A percentile compares a stretch with the other conserved stretches of the same genome.
phyloP scores from a whole-genome alignment of 2,888 invertebrate species.

The Noctua janthina region DNA sequence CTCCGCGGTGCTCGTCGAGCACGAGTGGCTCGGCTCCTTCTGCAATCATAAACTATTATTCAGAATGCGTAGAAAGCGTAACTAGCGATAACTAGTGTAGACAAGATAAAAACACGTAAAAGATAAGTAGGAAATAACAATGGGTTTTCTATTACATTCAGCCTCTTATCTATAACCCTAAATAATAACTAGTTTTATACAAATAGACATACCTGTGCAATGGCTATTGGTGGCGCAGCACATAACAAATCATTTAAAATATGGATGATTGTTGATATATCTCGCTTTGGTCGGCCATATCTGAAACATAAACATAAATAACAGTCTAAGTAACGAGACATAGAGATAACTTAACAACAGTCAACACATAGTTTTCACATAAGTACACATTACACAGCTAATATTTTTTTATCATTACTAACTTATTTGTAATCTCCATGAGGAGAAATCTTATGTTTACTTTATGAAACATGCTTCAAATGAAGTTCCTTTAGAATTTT shows the following conservation, averaged over 20 bases:
- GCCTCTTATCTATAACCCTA: slow-evolving; percentile 26
- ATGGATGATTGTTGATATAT: slow-evolving; percentile 98
- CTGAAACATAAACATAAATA: slow-evolving; percentile 77
- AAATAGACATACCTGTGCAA: slow-evolving; percentile 85
- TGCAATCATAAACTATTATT: slow-evolving; percentile 71
- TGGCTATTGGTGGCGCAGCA: slow-evolving; percentile 93
- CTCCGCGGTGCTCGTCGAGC: slow-evolving; percentile 71
- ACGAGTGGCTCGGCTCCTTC: slow-evolving; percentile 84
- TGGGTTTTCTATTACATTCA: slow-evolving; percentile 26
- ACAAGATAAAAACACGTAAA: slow-evolving; percentile 37
- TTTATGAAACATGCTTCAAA: slow-evolving; percentile 41
- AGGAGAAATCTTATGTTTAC: slow-evolving; percentile 45
- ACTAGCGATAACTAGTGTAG: slow-evolving; percentile 40
- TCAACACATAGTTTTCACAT: slow-evolving; percentile 43
- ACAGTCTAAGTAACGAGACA: slow-evolving; percentile 44
- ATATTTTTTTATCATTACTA: slow-evolving; percentile 33
- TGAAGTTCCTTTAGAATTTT: slow-evolving; percentile 19
- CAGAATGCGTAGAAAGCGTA: slow-evolving; percentile 35
- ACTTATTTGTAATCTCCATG: slow-evolving; percentile 36
- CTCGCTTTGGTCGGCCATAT: slow-evolving; percentile 97
- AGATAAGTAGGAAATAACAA: slow-evolving; percentile 41
- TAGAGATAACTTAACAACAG: slow-evolving; percentile 45
- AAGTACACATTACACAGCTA: slow-evolving; percentile 32
- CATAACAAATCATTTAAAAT: slow-evolving; percentile 98
- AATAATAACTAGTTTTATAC: slow-evolving; percentile 5